A percentile compares a stretch with the other conserved stretches of the same genome.
phyloP scores from a whole-genome alignment of 2,888 invertebrate genomes.

The Aleiodes alternator region DNA sequence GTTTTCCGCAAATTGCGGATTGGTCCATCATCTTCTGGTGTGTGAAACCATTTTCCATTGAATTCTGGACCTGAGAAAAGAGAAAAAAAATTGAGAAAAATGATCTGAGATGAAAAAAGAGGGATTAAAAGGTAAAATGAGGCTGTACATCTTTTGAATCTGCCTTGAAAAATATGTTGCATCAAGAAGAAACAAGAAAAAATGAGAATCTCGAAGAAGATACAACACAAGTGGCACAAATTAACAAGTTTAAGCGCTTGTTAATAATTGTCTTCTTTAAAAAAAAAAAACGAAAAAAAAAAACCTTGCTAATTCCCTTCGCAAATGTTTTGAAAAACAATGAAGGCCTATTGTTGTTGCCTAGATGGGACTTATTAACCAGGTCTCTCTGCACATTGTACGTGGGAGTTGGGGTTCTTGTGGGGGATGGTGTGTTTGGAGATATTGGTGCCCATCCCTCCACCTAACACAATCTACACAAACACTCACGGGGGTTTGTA shows the following conservation, averaged over 20 bases:
- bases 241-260: background rate
- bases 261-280: background rate
- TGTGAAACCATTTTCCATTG: background rate
- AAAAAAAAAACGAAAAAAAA: constrained; percentile 7
- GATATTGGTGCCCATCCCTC: constrained; percentile 48
- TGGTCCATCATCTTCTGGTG: background rate
- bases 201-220: too few species aligned
- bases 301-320: too few species aligned
- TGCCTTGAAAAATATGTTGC: too few species aligned
- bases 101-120: too few species aligned
- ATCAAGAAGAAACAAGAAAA: too few species aligned
- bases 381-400: constrained; percentile 21
- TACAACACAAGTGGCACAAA: background rate
- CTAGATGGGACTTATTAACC: constrained; percentile 30
- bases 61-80: too few species aligned
- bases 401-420: constrained; percentile 32
- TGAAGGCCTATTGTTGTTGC: constrained; percentile 34
- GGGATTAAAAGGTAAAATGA: too few species aligned
- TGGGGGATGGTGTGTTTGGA: constrained; percentile 15
- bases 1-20: background rate
- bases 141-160: too few species aligned
- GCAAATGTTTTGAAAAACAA: background rate
- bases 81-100: too few species aligned
- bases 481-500: constrained; percentile 55
- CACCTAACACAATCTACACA: constrained; percentile 54